These are phyloP conservation scores for Oreocharis arfaki DNA, from an alignment of 2,113 vertebrate genomes.

Conservation along the genomic window DNA sequence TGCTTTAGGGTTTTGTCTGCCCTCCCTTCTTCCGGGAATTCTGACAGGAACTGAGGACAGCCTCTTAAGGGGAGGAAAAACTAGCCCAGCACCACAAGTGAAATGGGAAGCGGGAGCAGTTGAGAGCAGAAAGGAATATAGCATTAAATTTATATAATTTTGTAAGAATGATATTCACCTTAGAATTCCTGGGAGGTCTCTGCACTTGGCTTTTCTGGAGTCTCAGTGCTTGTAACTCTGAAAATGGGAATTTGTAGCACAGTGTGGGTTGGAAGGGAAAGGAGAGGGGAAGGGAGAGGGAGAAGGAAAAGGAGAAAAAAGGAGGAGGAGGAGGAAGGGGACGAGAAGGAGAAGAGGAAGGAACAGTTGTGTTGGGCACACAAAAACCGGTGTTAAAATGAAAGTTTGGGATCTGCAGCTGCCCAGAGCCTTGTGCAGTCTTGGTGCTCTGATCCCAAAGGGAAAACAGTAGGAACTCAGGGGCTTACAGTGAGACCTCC, in stretches of 20 bases:
- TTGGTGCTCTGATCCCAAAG: neutral
- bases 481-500: no score
- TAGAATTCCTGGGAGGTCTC: neutral
- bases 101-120: neutral
- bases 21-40: neutral
- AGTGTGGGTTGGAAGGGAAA: neutral
- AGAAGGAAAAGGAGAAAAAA: no score
- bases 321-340: no score
- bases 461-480: accelerated
- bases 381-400: no score
- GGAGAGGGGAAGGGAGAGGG: neutral
- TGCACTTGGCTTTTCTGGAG: neutral
- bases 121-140: neutral
- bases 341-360: no score
- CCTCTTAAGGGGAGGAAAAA: neutral
- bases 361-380: neutral
- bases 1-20: neutral
- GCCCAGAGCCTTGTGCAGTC: neutral
- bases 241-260: neutral
- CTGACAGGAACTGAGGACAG: neutral
- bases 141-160: neutral
- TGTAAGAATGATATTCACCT: neutral
- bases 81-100: neutral
- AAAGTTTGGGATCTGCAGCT: neutral
- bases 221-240: neutral